Evolutionary conservation across 2,113 vertebrate species (phyloP), one percentile per base, ranked within the genome.

Genomic region (Perca flavescens): DNA sequence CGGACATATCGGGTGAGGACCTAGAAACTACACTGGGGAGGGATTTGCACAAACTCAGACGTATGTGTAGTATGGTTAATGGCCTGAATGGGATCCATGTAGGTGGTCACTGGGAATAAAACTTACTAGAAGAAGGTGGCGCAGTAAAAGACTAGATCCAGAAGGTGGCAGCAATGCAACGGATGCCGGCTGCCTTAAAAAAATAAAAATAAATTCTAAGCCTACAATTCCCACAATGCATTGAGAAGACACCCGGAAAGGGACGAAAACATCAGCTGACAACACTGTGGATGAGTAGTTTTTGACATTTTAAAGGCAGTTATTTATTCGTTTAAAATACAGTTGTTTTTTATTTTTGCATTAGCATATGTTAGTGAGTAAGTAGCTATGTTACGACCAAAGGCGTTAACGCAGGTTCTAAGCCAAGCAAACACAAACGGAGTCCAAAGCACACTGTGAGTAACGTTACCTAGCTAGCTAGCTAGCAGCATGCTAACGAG

Each of bases 391-490:
- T 95, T 99, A 91, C 96, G 98, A 64, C 98, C 98, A 36, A 99
- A 99, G 86, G 98, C 98, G 53, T 89, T 99, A 80, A 99, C 98
- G 70, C 98, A 99, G 93, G 97, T 99, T 61, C 96, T 99, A 49
- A 99, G 98, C 93, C 98, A 99, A 74, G 98, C 98, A 74, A 99
- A 99, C 94, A 99, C 98, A 3, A 97, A 95, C 83, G 98, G 98
- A 50, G 98, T 99, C 65, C 98, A 99, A 86, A 99, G 98, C 95
- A 99, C 98, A 3, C 93, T 99, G 98, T 99, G 90, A 99, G 98
- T 97, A 90, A 25, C 0, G 3, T 0, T 17, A n/a, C n/a, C n/a
- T n/a, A 68, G 74, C 62, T 68, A 77, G 47, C 63, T 10, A 6
- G 73, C 52, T 82, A 81, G 57, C 75, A 54, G 1, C 54, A 46